Base-by-base conservation (phyloP, 2,113 vertebrate genomes). In the Cyphomyrus plagiostoma region DNA sequence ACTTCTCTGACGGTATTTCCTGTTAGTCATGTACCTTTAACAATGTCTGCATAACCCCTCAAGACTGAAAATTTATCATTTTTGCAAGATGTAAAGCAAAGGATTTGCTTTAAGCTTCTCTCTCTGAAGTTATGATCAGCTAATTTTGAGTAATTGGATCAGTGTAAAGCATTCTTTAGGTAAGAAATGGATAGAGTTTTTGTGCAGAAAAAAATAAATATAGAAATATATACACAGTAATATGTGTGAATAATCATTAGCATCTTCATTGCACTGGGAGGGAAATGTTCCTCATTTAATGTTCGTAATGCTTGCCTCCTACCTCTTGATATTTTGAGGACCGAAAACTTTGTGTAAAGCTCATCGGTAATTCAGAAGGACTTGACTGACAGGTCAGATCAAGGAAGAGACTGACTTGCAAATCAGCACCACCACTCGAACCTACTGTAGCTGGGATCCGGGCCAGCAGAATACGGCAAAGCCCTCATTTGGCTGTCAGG, bases 41-140 rank as follows among this genome's bases (percentile, higher is more conserved):
- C 91, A 93, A 91, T 92, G 91, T 88, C 39, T 39, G 30, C 70
- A 39, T 17, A 77, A 39, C 19, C 26, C 15, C 30, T 42, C 35
- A 42, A 80, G 15, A 39, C 74, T 42, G 74, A 19, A 80, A 80
- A 42, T 39, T 80, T n/a, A 70, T 45, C 10, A n/a, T 45, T 84
- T 48, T 84, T 84, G 42, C 21, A 26, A n/a, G 6, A 48, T 42
- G 35, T 15, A 80, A 80, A 77, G 70, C 30, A 39, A 80, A 80
- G 74, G 35, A 19, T 15, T 80, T 7, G 19, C 17, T 82, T 42
- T 82, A 45, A 82, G 13, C 5, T 30, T 13, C 21, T 45, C 42
- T 45, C 19, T 13, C n/a, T 80, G 74, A 80, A 80, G 30, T 39
- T 77, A 82, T 21, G 13, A 42, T 35, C 39, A 42, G 42, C 42